Conservation (phyloP, 2,797 vertebrate genomes). For the Pseudochaenichthys georgianus region DNA sequence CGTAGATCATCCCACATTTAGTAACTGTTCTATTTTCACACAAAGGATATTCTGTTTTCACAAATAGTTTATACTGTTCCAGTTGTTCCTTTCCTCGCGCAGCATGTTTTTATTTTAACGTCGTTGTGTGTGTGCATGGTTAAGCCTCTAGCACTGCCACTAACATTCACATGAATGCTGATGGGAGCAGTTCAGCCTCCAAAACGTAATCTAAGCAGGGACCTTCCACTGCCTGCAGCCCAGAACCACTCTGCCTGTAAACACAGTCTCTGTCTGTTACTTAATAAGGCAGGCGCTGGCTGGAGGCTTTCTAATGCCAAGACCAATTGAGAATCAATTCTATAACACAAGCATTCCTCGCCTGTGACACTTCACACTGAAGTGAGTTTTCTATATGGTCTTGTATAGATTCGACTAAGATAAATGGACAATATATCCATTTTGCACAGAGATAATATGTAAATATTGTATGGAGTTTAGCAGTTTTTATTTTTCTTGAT, state of each 20-base stretch:
- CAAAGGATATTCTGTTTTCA: slow-evolving; percentile 28
- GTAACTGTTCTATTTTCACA: slow-evolving; percentile 21
- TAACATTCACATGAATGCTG: slow-evolving; percentile 63
- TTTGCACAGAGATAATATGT: slow-evolving; percentile 72
- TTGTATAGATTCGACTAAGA: slow-evolving; percentile 45
- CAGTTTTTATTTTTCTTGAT: slow-evolving; percentile 66
- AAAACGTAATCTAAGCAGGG: slow-evolving; percentile 38
- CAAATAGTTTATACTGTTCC: slow-evolving; percentile 7
- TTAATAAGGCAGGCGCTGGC: slow-evolving; percentile 59
- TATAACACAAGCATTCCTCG: slow-evolving; percentile 45
- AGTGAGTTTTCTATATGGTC: slow-evolving; percentile 29
- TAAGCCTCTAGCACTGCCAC: slow-evolving; percentile 42
- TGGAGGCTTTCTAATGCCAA: slow-evolving; percentile 42
- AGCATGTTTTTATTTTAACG: slow-evolving; percentile 37
- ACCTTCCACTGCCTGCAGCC: slow-evolving; percentile 42
- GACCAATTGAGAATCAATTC: slow-evolving; percentile 36
- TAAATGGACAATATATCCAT: slow-evolving; percentile 32
- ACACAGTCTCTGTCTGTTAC: slow-evolving; percentile 61
- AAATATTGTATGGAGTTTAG: slow-evolving; percentile 50
- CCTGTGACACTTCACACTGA: slow-evolving; percentile 25
- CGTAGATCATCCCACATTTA: slow-evolving; percentile 7
- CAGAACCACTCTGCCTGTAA: slow-evolving; percentile 57
- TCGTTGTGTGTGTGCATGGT: slow-evolving; percentile 41
- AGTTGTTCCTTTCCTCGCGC: slow-evolving; percentile 23
- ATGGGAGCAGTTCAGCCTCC: slow-evolving; percentile 46